phyloP scores from a whole-genome alignment of 2,113 vertebrate species.

The Tupaia tana region DNA sequence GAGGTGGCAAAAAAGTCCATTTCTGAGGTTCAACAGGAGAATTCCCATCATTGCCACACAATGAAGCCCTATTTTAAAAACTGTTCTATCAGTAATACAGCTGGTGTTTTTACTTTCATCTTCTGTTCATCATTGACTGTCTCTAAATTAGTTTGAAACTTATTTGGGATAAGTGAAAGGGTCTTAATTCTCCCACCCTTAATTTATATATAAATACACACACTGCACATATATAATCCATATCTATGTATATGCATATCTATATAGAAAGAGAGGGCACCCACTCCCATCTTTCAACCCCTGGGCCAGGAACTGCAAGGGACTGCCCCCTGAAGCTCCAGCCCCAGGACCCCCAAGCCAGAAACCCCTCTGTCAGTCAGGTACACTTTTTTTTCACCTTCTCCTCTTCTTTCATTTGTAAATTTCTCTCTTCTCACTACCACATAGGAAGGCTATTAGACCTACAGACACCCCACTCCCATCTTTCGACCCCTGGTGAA shows the following conservation, averaged over 20 bases:
- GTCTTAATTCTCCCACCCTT: neutral
- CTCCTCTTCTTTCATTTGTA: too few species aligned
- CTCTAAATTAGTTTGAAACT: slow-evolving; percentile 27
- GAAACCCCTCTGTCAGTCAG: too few species aligned
- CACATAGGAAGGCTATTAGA: too few species aligned
- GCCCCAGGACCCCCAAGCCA: too few species aligned
- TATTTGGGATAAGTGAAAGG: neutral
- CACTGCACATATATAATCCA: neutral
- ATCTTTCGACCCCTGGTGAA: too few species aligned
- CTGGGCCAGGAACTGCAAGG: too few species aligned
- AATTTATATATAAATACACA: neutral
- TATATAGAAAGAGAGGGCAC: neutral
- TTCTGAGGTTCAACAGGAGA: neutral
- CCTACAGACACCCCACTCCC: too few species aligned
- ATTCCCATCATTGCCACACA: neutral
- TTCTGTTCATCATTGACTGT: neutral
- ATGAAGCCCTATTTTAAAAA: neutral
- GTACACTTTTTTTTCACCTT: too few species aligned
- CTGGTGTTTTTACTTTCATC: neutral
- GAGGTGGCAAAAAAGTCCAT: neutral
- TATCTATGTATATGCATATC: neutral
- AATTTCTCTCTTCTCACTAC: too few species aligned
- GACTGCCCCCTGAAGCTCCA: too few species aligned
- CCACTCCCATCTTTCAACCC: too few species aligned
- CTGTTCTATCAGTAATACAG: neutral